Percentiles rank a stretch among this genome's conserved stretches.
Conservation (phyloP, 1,140 invertebrate genomes). For the Leptopilina boulardi region DNA sequence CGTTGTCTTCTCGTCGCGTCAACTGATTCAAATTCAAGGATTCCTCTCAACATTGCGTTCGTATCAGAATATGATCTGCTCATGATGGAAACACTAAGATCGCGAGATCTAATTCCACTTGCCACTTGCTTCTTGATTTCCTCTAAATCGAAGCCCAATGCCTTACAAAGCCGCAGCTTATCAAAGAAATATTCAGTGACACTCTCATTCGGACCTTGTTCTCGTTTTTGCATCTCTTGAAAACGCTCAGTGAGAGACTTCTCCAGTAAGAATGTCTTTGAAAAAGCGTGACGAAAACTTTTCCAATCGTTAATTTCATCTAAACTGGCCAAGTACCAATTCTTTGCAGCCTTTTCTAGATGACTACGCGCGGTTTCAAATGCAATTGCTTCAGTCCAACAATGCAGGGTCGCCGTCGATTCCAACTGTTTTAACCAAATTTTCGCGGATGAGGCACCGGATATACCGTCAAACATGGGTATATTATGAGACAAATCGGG, state of each 20-base stretch:
- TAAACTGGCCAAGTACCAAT: conserved; percentile 35
- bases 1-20: neutral
- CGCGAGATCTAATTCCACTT: conserved; percentile 41
- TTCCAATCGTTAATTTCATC: neutral
- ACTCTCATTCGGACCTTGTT: conserved; percentile 35
- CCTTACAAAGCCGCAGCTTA: conserved; percentile 48
- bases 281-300: conserved; percentile 14
- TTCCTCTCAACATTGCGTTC: neutral
- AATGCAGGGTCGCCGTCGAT: conserved; percentile 28
- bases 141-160: conserved; percentile 42
- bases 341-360: conserved; percentile 36
- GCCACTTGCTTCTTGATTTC: conserved; percentile 48
- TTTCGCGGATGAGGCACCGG: conserved; percentile 13
- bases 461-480: conserved; percentile 34
- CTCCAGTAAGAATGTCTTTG: conserved; percentile 17
- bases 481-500: conserved; percentile 40
- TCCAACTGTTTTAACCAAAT: conserved; percentile 36
- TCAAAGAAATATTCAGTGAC: conserved; percentile 46
- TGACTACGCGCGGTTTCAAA: conserved; percentile 41
- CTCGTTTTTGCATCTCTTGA: conserved; percentile 35
- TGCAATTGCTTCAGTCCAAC: conserved; percentile 32
- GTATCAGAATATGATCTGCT: neutral
- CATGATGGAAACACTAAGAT: conserved; percentile 34
- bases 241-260: conserved; percentile 17
- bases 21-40: neutral